Percentiles rank a stretch among this genome's conserved stretches.
phyloP scores from a whole-genome alignment of 2,113 vertebrate species.

The Lutjanus erythropterus region DNA sequence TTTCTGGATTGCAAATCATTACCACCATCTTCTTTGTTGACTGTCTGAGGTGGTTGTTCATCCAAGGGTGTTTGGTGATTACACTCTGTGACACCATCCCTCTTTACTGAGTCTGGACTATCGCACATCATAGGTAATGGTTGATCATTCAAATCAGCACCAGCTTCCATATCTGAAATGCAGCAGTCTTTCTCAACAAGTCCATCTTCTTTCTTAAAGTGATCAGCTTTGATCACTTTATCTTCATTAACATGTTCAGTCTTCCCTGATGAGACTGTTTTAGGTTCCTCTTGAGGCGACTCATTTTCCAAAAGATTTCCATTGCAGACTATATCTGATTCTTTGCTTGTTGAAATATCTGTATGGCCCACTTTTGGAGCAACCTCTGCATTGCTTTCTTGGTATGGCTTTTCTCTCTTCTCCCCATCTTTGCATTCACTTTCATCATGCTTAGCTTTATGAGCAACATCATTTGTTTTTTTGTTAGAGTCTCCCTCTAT shows the following conservation, averaged over 20 bases:
- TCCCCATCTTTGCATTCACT: conserved; percentile 22
- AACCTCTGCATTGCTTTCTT: conserved; percentile 1
- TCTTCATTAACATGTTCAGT: conserved; percentile 7
- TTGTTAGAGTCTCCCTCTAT: neutral
- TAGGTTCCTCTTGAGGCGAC: conserved; percentile 9
- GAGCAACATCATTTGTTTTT: conserved; percentile 16
- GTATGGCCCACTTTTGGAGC: neutral
- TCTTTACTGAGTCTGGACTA: neutral
- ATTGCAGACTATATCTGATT: neutral
- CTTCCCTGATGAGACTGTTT: conserved; percentile 11
- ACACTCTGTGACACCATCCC: neutral
- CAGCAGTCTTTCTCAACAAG: conserved; percentile 4
- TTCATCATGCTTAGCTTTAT: conserved; percentile 14
- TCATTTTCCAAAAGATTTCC: conserved; percentile 31
- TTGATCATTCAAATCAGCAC: conserved; percentile 14
- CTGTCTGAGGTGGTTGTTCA: conserved; percentile 8
- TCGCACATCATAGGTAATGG: conserved; percentile 6
- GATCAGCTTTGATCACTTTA: conserved; percentile 11
- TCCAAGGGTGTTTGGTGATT: neutral
- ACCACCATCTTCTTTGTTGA: neutral
- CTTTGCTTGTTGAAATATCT: conserved; percentile 6
- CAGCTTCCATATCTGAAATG: neutral
- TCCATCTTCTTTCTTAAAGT: conserved; percentile 18
- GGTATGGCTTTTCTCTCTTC: conserved; percentile 16
- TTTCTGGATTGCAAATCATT: neutral